A percentile compares a stretch with the other conserved stretches of the same genome.
These are phyloP conservation scores for Wiebesia pumilae DNA, from an alignment of 1,140 invertebrate genomes.

Conservation along the genomic window DNA sequence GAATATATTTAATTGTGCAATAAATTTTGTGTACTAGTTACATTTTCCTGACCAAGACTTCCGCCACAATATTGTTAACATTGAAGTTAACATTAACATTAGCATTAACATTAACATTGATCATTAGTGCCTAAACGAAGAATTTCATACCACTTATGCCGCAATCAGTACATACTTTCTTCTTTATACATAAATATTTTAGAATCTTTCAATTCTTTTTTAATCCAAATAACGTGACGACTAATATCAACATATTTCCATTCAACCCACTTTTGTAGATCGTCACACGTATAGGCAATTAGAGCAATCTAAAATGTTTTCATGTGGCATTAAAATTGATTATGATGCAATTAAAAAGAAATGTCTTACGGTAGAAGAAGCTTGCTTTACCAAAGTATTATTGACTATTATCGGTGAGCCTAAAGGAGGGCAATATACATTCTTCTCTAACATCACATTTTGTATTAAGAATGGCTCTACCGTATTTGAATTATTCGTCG, in stretches of 20 bases:
- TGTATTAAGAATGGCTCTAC: too few relatives aligned
- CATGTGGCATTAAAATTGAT: neutral
- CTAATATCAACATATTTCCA: conserved; percentile 62
- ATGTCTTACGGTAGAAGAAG: neutral
- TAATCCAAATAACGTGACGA: conserved; percentile 61
- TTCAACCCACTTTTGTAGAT: conserved; percentile 59
- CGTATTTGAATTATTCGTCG: too few relatives aligned
- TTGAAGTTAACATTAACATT: too few relatives aligned
- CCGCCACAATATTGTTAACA: too few relatives aligned
- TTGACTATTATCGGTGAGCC: conserved; percentile 58
- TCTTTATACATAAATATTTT: too few relatives aligned
- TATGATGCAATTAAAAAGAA: neutral
- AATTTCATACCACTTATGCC: neutral
- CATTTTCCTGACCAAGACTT: too few relatives aligned
- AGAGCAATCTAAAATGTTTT: conserved; percentile 56
- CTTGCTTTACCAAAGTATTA: conserved; percentile 53
- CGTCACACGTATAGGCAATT: conserved; percentile 62
- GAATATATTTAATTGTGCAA: neutral
- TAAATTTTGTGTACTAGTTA: neutral
- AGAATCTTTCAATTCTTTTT: neutral
- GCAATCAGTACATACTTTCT: too few relatives aligned
- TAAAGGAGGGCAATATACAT: conserved; percentile 58
- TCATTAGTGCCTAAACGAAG: neutral
- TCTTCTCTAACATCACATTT: conserved; percentile 22
- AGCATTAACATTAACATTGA: neutral